Evolutionary conservation across 2,797 vertebrate genomes (phyloP), one percentile per base, ranked within the genome.

Genomic region (Spinibarbus caldwelli): DNA sequence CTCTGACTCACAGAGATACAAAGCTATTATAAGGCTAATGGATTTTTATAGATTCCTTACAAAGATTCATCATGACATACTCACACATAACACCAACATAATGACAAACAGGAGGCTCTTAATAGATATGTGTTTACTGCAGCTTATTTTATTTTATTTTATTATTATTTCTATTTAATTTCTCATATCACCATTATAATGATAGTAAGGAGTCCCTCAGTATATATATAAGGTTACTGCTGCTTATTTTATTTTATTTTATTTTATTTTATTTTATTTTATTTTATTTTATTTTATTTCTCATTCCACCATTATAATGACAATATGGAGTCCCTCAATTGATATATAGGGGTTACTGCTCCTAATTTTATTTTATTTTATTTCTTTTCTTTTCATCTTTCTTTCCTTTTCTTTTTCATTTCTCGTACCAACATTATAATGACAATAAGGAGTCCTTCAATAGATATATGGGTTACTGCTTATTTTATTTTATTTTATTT

Each of bases 1-100:
- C 34, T 43, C 17, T 57, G 66, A 70, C 34, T 59, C 80, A 31
- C 6, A 31, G 52, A 23, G 52, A 71, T 21, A 12, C 64, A 54
- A 81, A 38, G 45, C 43, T 31, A 54, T 26, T 73, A 59, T 34
- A 59, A 72, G 31, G 26, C 70, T 72, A 45, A 82, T 59, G 68
- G 52, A 54, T 57, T 9, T 54, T 38, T 54, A 29, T 81, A 31
- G 67, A 59, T 72, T 41, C 19, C 41, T 45, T 66, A 36, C 12
- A 68, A 49, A 49, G 12, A 36, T 52, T 26, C 5, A 54, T 80
- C 31, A 70, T 70, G 64, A 9, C 5, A 52, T 68, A 68, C 6
- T 31, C 31, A 47, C 45, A 17, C 10, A 34, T 57, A 31, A 15
- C 26, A 75, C 29, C 45, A 75, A 11, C 14, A 3, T 75, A 75